These are phyloP conservation scores for Limnephilus rhombicus DNA, from an alignment of 2,888 invertebrate species.

Conservation along the genomic window DNA sequence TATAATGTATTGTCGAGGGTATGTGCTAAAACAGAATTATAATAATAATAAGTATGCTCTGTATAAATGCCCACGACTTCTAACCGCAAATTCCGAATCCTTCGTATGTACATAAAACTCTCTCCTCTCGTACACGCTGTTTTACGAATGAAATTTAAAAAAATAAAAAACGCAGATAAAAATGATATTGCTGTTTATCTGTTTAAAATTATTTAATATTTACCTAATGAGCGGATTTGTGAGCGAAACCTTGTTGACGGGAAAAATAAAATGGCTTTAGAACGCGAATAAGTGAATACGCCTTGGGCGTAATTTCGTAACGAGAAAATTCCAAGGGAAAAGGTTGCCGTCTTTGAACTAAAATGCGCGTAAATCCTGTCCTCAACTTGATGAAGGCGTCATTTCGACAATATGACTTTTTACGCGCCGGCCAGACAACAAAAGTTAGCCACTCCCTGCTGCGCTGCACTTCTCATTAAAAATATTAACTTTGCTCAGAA, in stretches of 20 bases:
- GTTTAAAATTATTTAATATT: slow-evolving; percentile 34
- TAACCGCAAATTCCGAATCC: background rate
- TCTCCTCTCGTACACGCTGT: background rate
- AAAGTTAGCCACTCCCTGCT: background rate
- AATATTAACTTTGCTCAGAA: slow-evolving; percentile 2
- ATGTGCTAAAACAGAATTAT: background rate
- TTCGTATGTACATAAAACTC: background rate
- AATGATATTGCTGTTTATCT: background rate
- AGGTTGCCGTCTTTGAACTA: slow-evolving; percentile 9
- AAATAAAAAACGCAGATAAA: background rate
- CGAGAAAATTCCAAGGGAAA: slow-evolving; percentile 26
- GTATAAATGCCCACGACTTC: background rate
- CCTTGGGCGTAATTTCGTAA: slow-evolving; percentile 32
- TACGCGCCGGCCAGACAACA: background rate
- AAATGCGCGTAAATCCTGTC: slow-evolving; percentile 6
- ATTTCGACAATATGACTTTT: slow-evolving; percentile 32
- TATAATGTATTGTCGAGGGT: background rate
- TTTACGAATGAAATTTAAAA: background rate
- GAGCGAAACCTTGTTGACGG: slow-evolving; percentile 31
- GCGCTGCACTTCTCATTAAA: slow-evolving; percentile 26
- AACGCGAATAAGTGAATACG: slow-evolving; percentile 23
- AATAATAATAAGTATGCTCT: background rate
- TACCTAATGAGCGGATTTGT: slow-evolving; percentile 40
- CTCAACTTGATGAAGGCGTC: slow-evolving; percentile 30
- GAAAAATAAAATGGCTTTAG: slow-evolving; percentile 24